phyloP scores from a whole-genome alignment of 2,113 vertebrate species.

The Pholis gunnellus region DNA sequence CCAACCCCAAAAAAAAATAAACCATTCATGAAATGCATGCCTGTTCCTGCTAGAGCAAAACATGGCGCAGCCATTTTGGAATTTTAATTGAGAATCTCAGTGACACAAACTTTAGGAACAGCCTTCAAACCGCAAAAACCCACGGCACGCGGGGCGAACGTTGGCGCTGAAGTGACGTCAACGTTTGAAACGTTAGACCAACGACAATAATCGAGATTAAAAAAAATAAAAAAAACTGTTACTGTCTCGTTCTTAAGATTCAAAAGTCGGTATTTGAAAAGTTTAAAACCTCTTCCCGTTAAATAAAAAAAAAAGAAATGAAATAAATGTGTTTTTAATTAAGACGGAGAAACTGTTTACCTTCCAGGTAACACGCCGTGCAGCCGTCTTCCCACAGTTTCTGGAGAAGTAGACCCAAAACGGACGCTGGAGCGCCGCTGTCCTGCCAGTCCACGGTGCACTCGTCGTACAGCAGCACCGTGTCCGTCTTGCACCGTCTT shows the following conservation, averaged over 20 bases:
- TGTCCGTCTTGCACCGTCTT: conserved; percentile 92
- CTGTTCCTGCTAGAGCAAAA: conserved; percentile 79
- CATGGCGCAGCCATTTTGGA: conserved; percentile 83
- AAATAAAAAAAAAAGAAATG: not conserved
- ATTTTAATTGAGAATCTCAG: conserved; percentile 82
- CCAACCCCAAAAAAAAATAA: conserved; percentile 17
- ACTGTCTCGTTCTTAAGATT: not conserved
- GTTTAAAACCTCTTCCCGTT: not conserved
- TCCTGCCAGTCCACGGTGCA: conserved; percentile 91
- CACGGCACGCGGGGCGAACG: not conserved
- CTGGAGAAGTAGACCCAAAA: conserved; percentile 93
- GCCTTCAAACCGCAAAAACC: conserved; percentile 7
- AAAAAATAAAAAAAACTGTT: not conserved
- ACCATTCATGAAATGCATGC: conserved; percentile 80
- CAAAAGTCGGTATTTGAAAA: not conserved
- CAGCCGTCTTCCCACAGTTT: conserved; percentile 97
- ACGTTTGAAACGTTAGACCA: too few relatives aligned
- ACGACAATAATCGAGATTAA: not conserved
- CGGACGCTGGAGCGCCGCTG: conserved; percentile 90
- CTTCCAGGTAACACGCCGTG: conserved; percentile 94
- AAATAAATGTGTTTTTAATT: not conserved
- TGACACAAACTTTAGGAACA: conserved; percentile 51
- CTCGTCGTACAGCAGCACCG: conserved; percentile 96
- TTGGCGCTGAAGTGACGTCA: not conserved
- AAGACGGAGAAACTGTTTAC: conserved; percentile 68